Conservation (phyloP, 1,140 invertebrate species). For the Coenobita brevimanus region DNA sequence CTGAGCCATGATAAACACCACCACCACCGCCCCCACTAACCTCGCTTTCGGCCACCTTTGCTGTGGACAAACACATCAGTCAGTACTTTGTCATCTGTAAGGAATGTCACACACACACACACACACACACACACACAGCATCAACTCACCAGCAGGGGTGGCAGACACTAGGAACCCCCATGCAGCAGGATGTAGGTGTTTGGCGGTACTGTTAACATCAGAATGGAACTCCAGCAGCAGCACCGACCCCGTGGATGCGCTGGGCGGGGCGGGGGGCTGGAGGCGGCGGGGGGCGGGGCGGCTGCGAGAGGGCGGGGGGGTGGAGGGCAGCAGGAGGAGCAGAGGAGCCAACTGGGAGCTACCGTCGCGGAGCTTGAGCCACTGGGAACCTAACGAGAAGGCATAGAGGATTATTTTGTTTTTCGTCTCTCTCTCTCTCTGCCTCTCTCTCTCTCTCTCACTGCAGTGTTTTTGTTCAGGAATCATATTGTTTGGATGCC, state of each 20-base stretch:
- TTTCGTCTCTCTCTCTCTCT: too few relatives aligned
- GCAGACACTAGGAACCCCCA: slow-evolving; percentile 36
- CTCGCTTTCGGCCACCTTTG: neutral
- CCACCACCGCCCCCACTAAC: neutral
- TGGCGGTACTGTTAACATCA: slow-evolving; percentile 27
- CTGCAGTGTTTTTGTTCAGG: too few relatives aligned
- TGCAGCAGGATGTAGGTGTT: neutral
- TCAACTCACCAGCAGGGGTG: neutral
- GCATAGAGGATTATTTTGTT: too few relatives aligned
- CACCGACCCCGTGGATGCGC: slow-evolving; percentile 24
- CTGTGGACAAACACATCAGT: neutral
- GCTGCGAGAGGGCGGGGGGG: neutral
- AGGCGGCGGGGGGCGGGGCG: slow-evolving; percentile 2
- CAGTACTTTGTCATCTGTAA: too few relatives aligned
- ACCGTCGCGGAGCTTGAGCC: slow-evolving; percentile 45
- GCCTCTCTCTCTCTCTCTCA: too few relatives aligned
- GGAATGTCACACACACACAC: slow-evolving; percentile 15
- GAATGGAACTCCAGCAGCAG: slow-evolving; percentile 54
- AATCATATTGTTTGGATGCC: too few relatives aligned
- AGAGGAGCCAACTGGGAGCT: slow-evolving; percentile 6
- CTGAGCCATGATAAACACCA: neutral
- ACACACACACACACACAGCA: neutral
- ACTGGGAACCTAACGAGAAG: too few relatives aligned
- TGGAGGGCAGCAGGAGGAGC: neutral
- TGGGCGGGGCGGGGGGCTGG: neutral